Evolutionary conservation across 2,888 invertebrate species (phyloP).

Genomic region (Platerodrilus igneus): DNA sequence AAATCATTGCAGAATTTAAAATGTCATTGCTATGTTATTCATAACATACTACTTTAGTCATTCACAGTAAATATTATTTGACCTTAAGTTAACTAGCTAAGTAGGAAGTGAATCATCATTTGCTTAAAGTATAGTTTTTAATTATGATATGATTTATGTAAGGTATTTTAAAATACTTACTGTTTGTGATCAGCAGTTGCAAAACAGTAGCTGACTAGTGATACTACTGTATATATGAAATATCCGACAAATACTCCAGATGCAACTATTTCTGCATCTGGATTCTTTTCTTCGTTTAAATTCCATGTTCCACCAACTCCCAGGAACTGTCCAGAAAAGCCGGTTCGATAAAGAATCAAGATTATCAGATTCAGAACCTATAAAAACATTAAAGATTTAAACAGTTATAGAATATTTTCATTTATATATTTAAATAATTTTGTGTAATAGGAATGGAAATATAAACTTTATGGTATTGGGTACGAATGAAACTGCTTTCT

Average conservation of each 20-base stretch:
- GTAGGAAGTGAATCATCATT: too few relatives aligned
- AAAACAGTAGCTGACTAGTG: slow-evolving; percentile 70
- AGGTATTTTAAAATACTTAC: too few relatives aligned
- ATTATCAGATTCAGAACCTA: slow-evolving; percentile 80
- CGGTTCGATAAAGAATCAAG: slow-evolving; percentile 74
- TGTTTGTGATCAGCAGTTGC: slow-evolving; percentile 74
- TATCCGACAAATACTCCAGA: slow-evolving; percentile 84
- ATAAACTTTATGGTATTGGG: slow-evolving; percentile 4
- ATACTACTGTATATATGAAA: slow-evolving; percentile 76
- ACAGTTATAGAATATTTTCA: neutral
- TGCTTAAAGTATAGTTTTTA: neutral
- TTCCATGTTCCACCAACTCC: slow-evolving; percentile 90
- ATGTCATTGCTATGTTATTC: too few relatives aligned
- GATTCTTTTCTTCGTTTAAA: slow-evolving; percentile 81
- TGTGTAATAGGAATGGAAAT: neutral
- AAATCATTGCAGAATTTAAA: too few relatives aligned
- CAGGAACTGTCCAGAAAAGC: slow-evolving; percentile 76
- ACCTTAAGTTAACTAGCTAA: too few relatives aligned
- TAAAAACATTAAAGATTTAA: slow-evolving; percentile 31
- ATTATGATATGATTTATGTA: neutral
- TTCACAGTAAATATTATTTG: too few relatives aligned
- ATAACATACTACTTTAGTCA: too few relatives aligned
- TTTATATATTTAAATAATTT: neutral
- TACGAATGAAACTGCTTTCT: too few relatives aligned
- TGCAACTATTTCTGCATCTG: slow-evolving; percentile 83